phyloP scores from a whole-genome alignment of 92 coral and sea anemone genomes.

The Zoanthus gigantus region DNA sequence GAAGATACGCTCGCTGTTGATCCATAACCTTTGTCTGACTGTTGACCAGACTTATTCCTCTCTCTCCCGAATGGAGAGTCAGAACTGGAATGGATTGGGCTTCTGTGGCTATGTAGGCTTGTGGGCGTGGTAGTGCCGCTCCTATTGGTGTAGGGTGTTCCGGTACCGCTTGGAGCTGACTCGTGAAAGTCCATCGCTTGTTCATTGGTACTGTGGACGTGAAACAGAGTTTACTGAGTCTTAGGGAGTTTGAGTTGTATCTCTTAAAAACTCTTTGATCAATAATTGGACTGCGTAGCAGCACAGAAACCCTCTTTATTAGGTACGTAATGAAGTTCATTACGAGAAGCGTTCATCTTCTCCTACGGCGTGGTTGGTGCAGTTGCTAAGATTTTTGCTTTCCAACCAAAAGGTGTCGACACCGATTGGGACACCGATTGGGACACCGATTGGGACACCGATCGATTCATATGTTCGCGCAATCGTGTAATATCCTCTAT shows the following conservation, averaged over 20 bases:
- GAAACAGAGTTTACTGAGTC: background rate
- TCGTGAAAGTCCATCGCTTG: constrained; percentile 35
- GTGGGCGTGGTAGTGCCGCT: constrained; percentile 30
- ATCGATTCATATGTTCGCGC: too few relatives aligned
- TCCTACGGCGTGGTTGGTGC: too few relatives aligned
- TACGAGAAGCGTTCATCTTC: too few relatives aligned
- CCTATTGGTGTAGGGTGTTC: constrained; percentile 38
- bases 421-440: too few relatives aligned
- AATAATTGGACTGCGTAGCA: too few relatives aligned
- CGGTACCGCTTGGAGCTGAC: constrained; percentile 37
- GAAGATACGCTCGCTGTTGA: constrained; percentile 86
- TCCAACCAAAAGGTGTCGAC: too few relatives aligned
- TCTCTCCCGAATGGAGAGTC: constrained; percentile 30
- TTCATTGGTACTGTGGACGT: constrained; percentile 14
- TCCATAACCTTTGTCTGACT: constrained; percentile 88
- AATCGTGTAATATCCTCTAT: too few relatives aligned
- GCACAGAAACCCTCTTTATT: too few relatives aligned
- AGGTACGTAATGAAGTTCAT: too few relatives aligned
- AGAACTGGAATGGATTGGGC: constrained; percentile 59
- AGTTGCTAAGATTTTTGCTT: too few relatives aligned
- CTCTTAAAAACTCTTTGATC: too few relatives aligned
- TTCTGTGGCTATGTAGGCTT: constrained; percentile 13
- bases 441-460: too few relatives aligned
- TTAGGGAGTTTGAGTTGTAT: background rate
- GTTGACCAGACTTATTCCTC: constrained; percentile 79